Base-by-base conservation (phyloP, 2,888 invertebrate species). In the Ophioninae sp. region DNA sequence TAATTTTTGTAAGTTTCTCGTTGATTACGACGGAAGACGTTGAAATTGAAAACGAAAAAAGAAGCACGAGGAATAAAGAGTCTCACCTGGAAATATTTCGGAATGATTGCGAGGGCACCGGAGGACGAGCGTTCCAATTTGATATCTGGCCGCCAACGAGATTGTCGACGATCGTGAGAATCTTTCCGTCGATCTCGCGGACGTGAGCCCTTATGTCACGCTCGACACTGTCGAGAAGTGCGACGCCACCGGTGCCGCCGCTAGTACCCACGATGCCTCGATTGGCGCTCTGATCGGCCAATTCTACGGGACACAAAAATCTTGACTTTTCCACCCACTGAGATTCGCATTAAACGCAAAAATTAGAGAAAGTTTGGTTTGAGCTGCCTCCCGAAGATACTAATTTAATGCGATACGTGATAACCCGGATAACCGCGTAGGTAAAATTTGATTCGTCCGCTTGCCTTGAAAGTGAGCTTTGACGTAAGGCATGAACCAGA, bases 51-150 rank as follows among this genome's bases (percentile, higher is more conserved):
- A 10, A 8, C 17, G 8, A 10, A 64, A 30, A 37, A 17, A 10
- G 44, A 13, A 44, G 13, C 0, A 44, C 44, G 51, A 58, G 51
- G n/a, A n/a, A 63, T 6, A 2, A 6, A 37, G 59, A 20, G 1
- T 39, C 58, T 84, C 89, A 93, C 94, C 96, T 95, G 68, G 97
- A 97, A 91, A 98, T 96, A 93, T 96, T 97, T 86, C 97, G 95
- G 93, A 98, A 97, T 89, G 97, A 95, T 92, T 96, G 96, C 17
- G 99, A 99, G 64, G 99, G 99, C 89, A 98, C 97, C 0, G 99
- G 98, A 23, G 99, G 98, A 89, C 97, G 96, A 0, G 98, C 98
- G 92, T 98, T 98, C 99, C 99, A 99, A 87, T 95, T 95, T 37
- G 95, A 94, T 87, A 99, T 93, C 90, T 98, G 97, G 84, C 95